Base-by-base conservation (phyloP, 2,113 vertebrate species). In the Notechis scutatus region DNA sequence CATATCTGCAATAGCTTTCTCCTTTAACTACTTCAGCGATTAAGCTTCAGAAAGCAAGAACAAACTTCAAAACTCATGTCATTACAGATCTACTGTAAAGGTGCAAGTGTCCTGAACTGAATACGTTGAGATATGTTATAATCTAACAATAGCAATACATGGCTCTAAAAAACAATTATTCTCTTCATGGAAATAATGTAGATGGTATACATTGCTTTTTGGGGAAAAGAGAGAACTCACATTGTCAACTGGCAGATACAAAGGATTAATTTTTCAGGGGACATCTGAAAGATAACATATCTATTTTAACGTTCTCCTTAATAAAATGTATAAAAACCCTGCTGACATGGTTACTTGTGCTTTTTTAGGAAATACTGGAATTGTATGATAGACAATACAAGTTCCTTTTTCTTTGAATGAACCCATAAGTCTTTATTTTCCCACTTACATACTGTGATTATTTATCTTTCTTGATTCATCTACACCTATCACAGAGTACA, bases 21-120 rank as follows among this genome's bases (percentile, higher is more conserved):
- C 97, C 94, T 97, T 98, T 94, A 96, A 96, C 95, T 98, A 97
- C 97, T 98, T 98, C 97, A 98, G 97, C 94, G 97, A 98, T 90
- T 98, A 96, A 96, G 89, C 86, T 92, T 89, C 74, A 91, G 92
- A 87, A 94, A 88, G 81, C 90, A 90, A 93, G 56, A 94, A 89
- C 57, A 93, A 94, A 91, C 94, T 15, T 90, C 90, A 92, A 92
- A 93, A 87, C 50, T 55, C 0, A 94, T 95, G 87, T 86, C 57
- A 3, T 45, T 93, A 90, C 20, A 90, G 90, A 89, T 18, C 29
- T 91, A 24, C 47, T 85, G 39, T 55, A 91, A 95, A 89, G 94
- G 92, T 91, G 89, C 88, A 93, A 92, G 45, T 57, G 29, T 61
- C 87, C 86, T 55, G 61, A 15, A 57, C 39, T 94, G 95, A 89